A percentile compares a stretch with the other conserved stretches of the same genome.
Conservation (phyloP, 2,113 vertebrate genomes). For the Elgaria multicarinata region DNA sequence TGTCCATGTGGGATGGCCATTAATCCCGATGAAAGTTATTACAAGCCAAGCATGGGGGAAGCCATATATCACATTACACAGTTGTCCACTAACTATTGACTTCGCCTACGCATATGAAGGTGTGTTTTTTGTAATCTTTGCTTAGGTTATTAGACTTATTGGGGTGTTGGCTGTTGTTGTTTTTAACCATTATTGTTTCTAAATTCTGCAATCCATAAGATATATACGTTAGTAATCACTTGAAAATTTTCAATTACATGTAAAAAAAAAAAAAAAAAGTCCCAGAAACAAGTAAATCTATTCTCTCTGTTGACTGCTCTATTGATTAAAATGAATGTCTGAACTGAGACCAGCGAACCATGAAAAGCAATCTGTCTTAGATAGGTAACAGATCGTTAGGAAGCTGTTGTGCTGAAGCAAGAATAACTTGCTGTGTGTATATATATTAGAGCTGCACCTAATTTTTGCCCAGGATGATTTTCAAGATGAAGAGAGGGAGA, state of each 20-base stretch:
- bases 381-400: slow-evolving; percentile 82
- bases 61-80: slow-evolving; percentile 10
- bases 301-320: slow-evolving; percentile 82
- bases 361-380: slow-evolving; percentile 85
- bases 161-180: slow-evolving; percentile 18
- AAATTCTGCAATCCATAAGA: slow-evolving; percentile 65
- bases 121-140: neutral
- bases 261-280: slow-evolving; percentile 69
- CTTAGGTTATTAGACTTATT: neutral
- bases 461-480: neutral
- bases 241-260: slow-evolving; percentile 82
- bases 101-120: neutral
- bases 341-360: slow-evolving; percentile 75
- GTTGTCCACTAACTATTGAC: slow-evolving; percentile 12
- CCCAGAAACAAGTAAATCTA: slow-evolving; percentile 80
- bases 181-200: slow-evolving; percentile 58
- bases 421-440: slow-evolving; percentile 64
- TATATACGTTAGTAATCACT: slow-evolving; percentile 76
- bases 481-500: neutral
- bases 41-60: slow-evolving; percentile 26
- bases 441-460: slow-evolving; percentile 33
- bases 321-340: slow-evolving; percentile 85
- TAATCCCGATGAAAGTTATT: slow-evolving; percentile 15
- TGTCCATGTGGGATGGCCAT: slow-evolving; percentile 26
- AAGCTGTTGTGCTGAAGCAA: slow-evolving; percentile 75